Base-by-base conservation (phyloP, 2,113 vertebrate species). In the Pachycephala philippinensis region DNA sequence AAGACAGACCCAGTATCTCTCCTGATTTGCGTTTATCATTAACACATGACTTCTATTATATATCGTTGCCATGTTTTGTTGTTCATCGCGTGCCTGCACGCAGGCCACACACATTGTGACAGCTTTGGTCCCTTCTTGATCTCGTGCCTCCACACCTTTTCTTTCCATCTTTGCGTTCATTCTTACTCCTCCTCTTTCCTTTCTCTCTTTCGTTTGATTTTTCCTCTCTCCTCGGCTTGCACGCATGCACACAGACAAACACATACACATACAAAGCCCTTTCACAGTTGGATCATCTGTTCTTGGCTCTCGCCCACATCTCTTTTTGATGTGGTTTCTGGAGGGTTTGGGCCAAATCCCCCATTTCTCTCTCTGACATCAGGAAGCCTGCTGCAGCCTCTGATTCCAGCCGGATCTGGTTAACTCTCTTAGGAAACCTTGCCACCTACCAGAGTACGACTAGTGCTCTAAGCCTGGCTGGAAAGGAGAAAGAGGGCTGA, bases 271-370 rank as follows among this genome's bases (percentile, higher is more conserved):
- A 86, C 82, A 93, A 63, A 93, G 94, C 86, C 94, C 96, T 95
- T 89, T 96, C 96, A 93, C 97, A 98, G 97, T 98, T 97, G 97
- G 97, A 98, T 80, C 96, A 94, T 98, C 97, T 97, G 97, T 57
- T 97, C 92, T 98, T 97, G 97, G 97, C 98, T 97, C 90, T 84
- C 95, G 78, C 95, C 96, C 98, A 95, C 94, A 89, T 97, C 91
- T 89, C 92, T 97, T 98, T 98, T 98, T 98, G 98, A 98, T 98
- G 98, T 97, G 97, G 98, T 98, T 98, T 98, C 97, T 98, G 96
- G 96, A 98, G 98, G 93, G 97, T 97, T 96, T 98, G 98, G 98
- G 98, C 95, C 80, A 93, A 96, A 97, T 98, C 98, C 98, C 98
- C 94, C 98, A 97, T 96, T 97, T 95, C 96, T 97, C 93, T 97